These are phyloP conservation scores for Ceryle rudis DNA, from an alignment of 2,797 vertebrate genomes.

Conservation along the genomic window DNA sequence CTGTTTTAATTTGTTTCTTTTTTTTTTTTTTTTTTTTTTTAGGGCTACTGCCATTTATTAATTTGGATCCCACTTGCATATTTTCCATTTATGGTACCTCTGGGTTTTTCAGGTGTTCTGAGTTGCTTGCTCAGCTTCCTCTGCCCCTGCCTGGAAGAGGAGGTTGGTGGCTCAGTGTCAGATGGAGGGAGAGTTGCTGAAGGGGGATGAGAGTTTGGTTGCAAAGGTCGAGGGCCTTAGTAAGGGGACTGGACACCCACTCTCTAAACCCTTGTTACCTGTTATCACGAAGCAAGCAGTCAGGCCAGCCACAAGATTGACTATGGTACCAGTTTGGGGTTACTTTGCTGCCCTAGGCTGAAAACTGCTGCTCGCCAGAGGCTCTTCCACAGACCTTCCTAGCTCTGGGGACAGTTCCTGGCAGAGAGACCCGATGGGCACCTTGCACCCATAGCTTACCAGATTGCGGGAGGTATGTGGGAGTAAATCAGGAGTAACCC, in stretches of 20 bases:
- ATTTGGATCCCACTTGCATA: neutral
- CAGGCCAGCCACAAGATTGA: neutral
- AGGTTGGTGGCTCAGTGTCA: neutral
- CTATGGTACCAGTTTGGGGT: neutral
- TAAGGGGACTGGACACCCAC: neutral
- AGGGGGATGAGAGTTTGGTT: neutral
- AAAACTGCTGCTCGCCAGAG: neutral
- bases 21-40: neutral
- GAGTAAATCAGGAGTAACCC: neutral
- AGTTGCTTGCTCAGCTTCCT: accelerated
- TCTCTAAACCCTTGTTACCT: neutral
- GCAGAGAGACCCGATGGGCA: neutral
- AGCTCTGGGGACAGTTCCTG: neutral
- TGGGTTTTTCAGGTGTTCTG: neutral
- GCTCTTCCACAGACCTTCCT: neutral
- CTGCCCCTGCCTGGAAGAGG: neutral
- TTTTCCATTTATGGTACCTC: neutral
- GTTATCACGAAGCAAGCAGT: accelerated
- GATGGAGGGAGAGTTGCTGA: neutral
- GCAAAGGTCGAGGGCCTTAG: neutral
- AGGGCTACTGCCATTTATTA: neutral
- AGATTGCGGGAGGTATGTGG: accelerated
- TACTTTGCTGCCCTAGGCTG: neutral
- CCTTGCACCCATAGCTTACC: neutral
- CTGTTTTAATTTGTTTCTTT: neutral